Evolutionary conservation across 35 echinoderm and acorn worm species (phyloP).

Genomic region (Patiria miniata): DNA sequence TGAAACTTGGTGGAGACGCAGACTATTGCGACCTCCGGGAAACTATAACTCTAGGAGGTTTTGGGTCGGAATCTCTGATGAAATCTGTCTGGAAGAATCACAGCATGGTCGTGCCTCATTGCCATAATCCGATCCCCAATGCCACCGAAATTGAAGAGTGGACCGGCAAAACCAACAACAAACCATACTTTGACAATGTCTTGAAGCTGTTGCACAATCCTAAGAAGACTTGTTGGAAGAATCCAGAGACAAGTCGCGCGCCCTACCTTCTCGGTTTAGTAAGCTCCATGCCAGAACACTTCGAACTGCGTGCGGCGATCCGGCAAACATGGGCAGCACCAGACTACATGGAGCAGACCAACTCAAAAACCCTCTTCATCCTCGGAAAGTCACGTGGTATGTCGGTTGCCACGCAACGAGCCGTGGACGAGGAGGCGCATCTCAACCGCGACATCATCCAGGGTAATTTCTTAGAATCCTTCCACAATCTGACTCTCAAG

Average conservation of each 20-base stretch:
- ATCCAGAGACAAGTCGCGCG: conserved; percentile 26
- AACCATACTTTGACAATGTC: conserved; percentile 48
- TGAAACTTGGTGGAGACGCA: conserved; percentile 75
- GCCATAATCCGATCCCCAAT: conserved; percentile 60
- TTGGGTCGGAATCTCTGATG: conserved; percentile 43
- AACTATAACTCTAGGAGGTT: conserved; percentile 70
- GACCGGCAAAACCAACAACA: conserved; percentile 53
- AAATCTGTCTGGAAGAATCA: conserved; percentile 62
- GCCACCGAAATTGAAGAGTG: conserved; percentile 60
- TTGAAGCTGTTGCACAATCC: conserved; percentile 60
- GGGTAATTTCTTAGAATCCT: conserved; percentile 79
- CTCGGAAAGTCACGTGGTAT: conserved; percentile 58
- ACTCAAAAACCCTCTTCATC: conserved; percentile 80
- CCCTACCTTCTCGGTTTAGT: conserved; percentile 68
- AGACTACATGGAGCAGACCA: conserved; percentile 45
- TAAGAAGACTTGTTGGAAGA: conserved; percentile 51
- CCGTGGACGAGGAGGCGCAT: conserved; percentile 39
- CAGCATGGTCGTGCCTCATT: conserved; percentile 39
- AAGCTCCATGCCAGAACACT: conserved; percentile 59
- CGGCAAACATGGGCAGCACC: conserved; percentile 68
- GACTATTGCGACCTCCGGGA: conserved; percentile 74
- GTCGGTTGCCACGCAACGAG: conserved; percentile 26
- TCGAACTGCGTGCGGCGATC: conserved; percentile 69
- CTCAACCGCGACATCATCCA: conserved; percentile 70
- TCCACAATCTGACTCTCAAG: conserved; percentile 83